Percentiles rank a stretch among this genome's conserved stretches.
phyloP scores from a whole-genome alignment of 1,140 invertebrate genomes.

The Lepidurus arcticus region DNA sequence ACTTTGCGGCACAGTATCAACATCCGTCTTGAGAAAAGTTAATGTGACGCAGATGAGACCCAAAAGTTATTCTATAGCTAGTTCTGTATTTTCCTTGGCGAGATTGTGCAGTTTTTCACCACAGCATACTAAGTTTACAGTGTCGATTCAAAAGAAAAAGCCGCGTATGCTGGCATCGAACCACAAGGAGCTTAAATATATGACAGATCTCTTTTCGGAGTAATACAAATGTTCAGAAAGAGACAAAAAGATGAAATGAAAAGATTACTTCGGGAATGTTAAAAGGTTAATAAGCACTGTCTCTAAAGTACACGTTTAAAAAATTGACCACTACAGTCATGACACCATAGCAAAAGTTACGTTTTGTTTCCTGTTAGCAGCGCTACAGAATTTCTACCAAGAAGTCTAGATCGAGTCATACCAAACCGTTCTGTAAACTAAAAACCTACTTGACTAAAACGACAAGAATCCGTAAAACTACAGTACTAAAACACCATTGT shows the following conservation, averaged over 20 bases:
- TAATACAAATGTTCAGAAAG: background rate
- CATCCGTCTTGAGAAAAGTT: constrained; percentile 10
- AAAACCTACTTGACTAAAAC: too few relatives aligned
- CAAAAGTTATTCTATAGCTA: constrained; percentile 8
- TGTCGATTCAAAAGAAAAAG: constrained; percentile 3
- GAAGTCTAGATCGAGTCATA: background rate
- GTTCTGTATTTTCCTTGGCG: constrained; percentile 21
- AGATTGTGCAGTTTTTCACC: background rate
- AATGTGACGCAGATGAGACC: constrained; percentile 13
- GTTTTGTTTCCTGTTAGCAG: background rate
- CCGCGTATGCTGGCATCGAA: background rate
- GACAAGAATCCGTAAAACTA: background rate
- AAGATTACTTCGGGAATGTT: background rate
- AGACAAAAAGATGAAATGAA: background rate
- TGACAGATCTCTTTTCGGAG: background rate
- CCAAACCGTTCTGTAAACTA: too few relatives aligned
- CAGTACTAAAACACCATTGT: background rate
- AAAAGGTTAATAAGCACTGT: background rate
- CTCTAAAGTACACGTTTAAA: background rate
- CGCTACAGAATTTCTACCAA: background rate
- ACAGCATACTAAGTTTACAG: background rate
- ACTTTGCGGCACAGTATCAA: constrained; percentile 6
- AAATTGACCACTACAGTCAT: background rate
- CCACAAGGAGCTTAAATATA: background rate
- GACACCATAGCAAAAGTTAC: background rate